A percentile compares a stretch with the other conserved stretches of the same genome.
Evolutionary conservation across 2,797 vertebrate species (phyloP).

Genomic region (Pangasius djambal): DNA sequence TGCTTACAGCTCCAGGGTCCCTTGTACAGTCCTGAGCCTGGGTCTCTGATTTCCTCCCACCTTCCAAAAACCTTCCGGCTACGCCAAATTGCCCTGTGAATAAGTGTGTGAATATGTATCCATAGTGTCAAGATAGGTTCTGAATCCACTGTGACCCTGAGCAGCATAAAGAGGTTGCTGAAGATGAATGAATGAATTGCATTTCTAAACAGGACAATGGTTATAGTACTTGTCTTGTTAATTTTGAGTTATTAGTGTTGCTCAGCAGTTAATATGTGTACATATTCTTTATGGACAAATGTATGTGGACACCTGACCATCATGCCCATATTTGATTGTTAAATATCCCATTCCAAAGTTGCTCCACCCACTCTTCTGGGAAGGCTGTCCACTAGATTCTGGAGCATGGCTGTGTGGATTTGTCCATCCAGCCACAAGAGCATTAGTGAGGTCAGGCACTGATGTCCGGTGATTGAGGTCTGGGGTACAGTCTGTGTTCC

Average conservation of each 20-base stretch:
- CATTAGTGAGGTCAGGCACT: not conserved
- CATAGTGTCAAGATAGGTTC: not conserved
- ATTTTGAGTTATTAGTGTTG: constrained; percentile 84
- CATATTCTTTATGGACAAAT: not conserved
- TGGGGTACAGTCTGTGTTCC: not conserved
- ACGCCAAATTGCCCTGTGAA: not conserved
- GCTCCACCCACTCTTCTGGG: not conserved
- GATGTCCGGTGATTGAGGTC: not conserved
- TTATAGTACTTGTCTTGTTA: constrained; percentile 83
- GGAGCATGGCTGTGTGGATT: not conserved
- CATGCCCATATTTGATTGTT: not conserved
- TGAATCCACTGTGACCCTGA: not conserved
- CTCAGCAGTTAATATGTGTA: constrained; percentile 56
- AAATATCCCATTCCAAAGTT: not conserved
- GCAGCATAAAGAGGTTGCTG: not conserved
- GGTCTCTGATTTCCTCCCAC: too few relatives aligned
- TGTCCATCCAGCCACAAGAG: not conserved
- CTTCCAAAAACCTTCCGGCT: not conserved
- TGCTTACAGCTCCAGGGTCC: not conserved
- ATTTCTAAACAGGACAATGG: constrained; percentile 87
- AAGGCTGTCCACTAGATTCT: not conserved
- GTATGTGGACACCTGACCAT: not conserved
- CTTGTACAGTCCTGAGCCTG: not conserved
- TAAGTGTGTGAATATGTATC: too few relatives aligned
- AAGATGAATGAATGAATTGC: not conserved